A percentile compares a stretch with the other conserved stretches of the same genome.
Evolutionary conservation across 2,888 invertebrate species (phyloP).

Genomic region (Hartigia nigra): DNA sequence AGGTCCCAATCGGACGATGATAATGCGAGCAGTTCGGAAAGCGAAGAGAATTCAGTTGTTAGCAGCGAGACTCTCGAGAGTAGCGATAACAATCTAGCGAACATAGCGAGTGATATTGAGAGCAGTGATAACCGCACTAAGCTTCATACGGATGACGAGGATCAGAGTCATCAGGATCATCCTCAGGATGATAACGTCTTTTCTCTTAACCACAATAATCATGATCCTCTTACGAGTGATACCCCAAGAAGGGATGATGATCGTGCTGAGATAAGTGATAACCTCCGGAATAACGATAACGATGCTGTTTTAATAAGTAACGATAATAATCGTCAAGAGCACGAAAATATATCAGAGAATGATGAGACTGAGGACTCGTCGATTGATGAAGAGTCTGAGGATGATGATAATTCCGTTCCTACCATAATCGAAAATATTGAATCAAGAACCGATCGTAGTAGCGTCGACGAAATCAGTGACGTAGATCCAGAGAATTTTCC

Average conservation of each 20-base stretch:
- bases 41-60: not conserved
- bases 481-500: not conserved
- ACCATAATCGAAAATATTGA: slow-evolving; percentile 12
- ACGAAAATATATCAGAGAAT: not conserved
- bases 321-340: slow-evolving; percentile 9
- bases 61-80: not conserved
- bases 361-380: slow-evolving; percentile 15
- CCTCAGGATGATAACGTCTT: slow-evolving; percentile 24
- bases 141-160: not conserved
- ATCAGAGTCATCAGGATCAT: slow-evolving; percentile 26
- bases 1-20: not conserved
- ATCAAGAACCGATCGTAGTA: not conserved
- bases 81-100: slow-evolving; percentile 3
- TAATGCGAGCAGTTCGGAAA: not conserved
- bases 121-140: slow-evolving; percentile 10
- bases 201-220: slow-evolving; percentile 27
- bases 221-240: slow-evolving; percentile 17
- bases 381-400: slow-evolving; percentile 22
- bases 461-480: not conserved
- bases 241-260: slow-evolving; percentile 13
- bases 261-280: slow-evolving; percentile 26
- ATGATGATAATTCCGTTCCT: not conserved
- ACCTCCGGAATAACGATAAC: slow-evolving; percentile 21
- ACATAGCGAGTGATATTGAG: slow-evolving; percentile 28
- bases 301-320: slow-evolving; percentile 12